Percentiles rank a stretch among this genome's conserved stretches.
phyloP scores from a whole-genome alignment of 2,888 invertebrate species.

The Aelia acuminata region DNA sequence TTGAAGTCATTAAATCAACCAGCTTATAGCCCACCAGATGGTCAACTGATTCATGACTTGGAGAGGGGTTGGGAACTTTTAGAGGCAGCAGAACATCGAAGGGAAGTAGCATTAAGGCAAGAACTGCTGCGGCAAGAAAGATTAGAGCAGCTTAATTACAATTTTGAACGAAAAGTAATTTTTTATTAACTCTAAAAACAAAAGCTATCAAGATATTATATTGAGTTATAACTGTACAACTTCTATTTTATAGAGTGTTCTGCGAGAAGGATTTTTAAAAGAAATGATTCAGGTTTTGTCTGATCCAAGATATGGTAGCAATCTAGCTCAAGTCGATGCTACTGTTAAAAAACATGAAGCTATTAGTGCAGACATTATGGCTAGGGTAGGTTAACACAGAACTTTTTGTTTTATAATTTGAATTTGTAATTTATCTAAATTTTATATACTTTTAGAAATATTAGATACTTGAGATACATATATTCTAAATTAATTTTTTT shows the following conservation, averaged over 20 bases:
- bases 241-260: constrained; percentile 76
- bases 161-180: constrained; percentile 91
- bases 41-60: constrained; percentile 93
- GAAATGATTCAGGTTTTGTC: constrained; percentile 97
- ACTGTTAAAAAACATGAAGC: constrained; percentile 99
- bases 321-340: constrained; percentile 94
- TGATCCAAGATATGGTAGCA: constrained; percentile 91
- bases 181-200: constrained; percentile 31
- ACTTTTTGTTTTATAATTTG: too few species aligned
- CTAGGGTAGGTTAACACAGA: constrained; percentile 73
- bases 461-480: too few species aligned
- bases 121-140: constrained; percentile 93
- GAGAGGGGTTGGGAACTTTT: constrained; percentile 94
- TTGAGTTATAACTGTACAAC: neutral
- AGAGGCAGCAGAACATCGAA: constrained; percentile 93
- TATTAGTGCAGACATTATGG: constrained; percentile 95
- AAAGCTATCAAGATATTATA: constrained; percentile 1
- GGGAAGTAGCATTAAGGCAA: constrained; percentile 92
- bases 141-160: constrained; percentile 93
- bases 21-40: constrained; percentile 87
- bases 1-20: constrained; percentile 94
- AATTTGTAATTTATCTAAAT: too few species aligned
- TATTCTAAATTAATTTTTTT: constrained; percentile 31
- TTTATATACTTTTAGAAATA: too few species aligned
- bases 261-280: constrained; percentile 94